Conservation (phyloP, 2,888 invertebrate species). For the Spodoptera littoralis region DNA sequence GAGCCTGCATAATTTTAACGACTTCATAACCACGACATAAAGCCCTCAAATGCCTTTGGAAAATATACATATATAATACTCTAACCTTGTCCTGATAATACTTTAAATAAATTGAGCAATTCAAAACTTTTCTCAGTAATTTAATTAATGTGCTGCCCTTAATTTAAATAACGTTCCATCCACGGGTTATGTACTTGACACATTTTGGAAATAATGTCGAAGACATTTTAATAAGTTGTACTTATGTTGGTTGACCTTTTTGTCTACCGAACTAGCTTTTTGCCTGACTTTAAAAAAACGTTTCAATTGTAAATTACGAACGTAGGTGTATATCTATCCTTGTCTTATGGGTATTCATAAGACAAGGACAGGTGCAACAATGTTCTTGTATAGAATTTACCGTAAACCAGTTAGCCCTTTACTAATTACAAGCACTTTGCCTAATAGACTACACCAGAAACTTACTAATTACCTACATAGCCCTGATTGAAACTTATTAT, state of each 20-base stretch:
- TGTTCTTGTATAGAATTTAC: no score
- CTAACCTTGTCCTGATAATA: conserved; percentile 39
- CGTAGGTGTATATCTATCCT: no score
- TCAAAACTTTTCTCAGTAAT: conserved; percentile 45
- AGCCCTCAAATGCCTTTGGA: conserved; percentile 30
- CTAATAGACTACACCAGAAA: neutral
- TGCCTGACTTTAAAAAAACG: no score
- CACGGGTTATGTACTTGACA: conserved; percentile 30
- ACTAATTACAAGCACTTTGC: no score
- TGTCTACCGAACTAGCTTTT: no score
- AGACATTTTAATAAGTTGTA: conserved; percentile 1
- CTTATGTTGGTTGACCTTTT: no score
- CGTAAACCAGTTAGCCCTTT: no score
- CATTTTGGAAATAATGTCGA: conserved; percentile 23
- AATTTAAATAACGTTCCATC: conserved; percentile 46
- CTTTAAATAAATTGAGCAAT: conserved; percentile 48
- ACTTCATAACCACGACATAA: conserved; percentile 41
- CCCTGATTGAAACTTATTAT: conserved; percentile 21
- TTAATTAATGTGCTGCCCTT: conserved; percentile 42
- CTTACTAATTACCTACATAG: neutral
- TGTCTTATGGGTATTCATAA: no score
- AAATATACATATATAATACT: conserved; percentile 9
- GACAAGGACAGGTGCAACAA: no score
- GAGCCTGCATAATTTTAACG: conserved; percentile 42
- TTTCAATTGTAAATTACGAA: no score